Evolutionary conservation across 2,888 invertebrate species (phyloP), one percentile per base, ranked within the genome.

Genomic region (Nebria salina): DNA sequence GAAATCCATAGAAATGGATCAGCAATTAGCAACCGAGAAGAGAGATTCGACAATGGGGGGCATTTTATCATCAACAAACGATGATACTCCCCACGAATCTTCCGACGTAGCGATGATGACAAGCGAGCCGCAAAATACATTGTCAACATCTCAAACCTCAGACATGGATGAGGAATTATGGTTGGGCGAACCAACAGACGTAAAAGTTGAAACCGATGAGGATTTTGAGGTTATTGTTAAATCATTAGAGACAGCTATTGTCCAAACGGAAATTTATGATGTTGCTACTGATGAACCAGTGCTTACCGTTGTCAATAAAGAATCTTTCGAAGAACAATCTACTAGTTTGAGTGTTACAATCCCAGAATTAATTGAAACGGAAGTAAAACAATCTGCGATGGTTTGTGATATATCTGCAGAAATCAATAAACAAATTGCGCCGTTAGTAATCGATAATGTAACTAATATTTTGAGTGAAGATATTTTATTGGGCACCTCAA

Each of bases 221-320:
- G 81, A 81, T 76, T 81, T 81, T 72, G 81, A 81, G 6, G 81
- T 81, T 9, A 81, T 81, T 72, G 81, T 81, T 26, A 81, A 81
- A 76, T 81, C 81, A 13, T 65, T 81, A 64, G 81, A 81, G 72
- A 81, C 81, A n/a, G 81, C 81, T 7, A 81, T 81, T 11, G 81
- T 81, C 20, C 75, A 75, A 26, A 80, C 80, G 8, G 80, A 80
- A 34, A 68, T 70, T 20, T 80, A 80, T 41, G 80, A 80, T 72
- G 70, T 70, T 1, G 5, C 70, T 9, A 66, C 7, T 70, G 70
- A 26, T n/a, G 11, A 20, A 70, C 1, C 66, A 7, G 54, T 70
- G 11, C 42, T 25, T 42, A 20, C 5, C 4, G 43, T 65, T 15
- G 15, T 20, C 13, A 64, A 77, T 43, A 15, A 6, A 26, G 78